Conservation (phyloP, 2,797 vertebrate genomes). For the Dallia pectoralis region DNA sequence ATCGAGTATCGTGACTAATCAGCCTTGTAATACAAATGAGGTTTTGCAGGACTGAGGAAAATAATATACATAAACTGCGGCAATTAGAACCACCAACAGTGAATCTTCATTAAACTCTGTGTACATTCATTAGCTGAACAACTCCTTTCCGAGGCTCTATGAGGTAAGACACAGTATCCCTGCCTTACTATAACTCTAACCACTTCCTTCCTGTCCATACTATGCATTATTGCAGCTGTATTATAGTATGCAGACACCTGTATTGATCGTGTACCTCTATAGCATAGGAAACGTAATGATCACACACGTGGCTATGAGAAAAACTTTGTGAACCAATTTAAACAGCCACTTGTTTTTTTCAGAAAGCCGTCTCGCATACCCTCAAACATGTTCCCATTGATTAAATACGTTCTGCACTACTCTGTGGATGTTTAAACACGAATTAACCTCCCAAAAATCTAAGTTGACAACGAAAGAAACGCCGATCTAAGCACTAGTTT, state of each 20-base stretch:
- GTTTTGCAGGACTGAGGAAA: slow-evolving; percentile 21
- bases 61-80: neutral
- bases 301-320: neutral
- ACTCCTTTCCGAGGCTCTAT: neutral
- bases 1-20: slow-evolving; percentile 23
- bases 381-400: slow-evolving; percentile 3
- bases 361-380: neutral
- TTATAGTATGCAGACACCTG: neutral
- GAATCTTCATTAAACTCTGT: neutral
- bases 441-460: slow-evolving; percentile 7
- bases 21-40: slow-evolving; percentile 40
- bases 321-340: neutral
- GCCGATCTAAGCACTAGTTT: neutral
- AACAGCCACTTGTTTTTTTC: neutral
- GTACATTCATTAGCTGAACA: neutral
- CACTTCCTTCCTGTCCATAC: neutral
- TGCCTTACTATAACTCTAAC: neutral
- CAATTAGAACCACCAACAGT: neutral
- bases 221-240: neutral
- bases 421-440: slow-evolving; percentile 12
- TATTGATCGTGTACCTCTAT: neutral
- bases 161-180: neutral
- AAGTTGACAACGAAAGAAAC: neutral
- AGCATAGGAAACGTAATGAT: neutral
- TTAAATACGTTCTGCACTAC: neutral